Percentiles rank a stretch among this genome's conserved stretches.
These are phyloP conservation scores for Phaedon cochleariae DNA, from an alignment of 2,888 invertebrate species.

Conservation along the genomic window DNA sequence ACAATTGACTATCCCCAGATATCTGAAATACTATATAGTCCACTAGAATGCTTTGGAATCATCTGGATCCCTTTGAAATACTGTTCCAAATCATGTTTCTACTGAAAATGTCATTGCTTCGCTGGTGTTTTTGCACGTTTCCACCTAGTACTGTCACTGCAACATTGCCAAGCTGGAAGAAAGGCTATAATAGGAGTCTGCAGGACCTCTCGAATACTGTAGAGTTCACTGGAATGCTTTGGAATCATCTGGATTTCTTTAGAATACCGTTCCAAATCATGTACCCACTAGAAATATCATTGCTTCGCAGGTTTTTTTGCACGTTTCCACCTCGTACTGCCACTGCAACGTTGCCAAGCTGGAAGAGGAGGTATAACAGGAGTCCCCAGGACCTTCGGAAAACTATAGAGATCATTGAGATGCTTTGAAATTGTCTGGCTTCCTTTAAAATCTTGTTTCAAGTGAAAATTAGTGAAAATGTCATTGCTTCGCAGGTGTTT, in stretches of 20 bases:
- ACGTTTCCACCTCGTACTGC: conserved; percentile 93
- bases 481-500: conserved; percentile 65
- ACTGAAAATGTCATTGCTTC: not conserved
- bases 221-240: too few relatives aligned
- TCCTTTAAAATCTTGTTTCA: too few relatives aligned
- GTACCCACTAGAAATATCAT: too few relatives aligned
- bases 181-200: conserved; percentile 74
- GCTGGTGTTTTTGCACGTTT: conserved; percentile 80
- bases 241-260: too few relatives aligned
- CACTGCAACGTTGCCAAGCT: conserved; percentile 82
- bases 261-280: too few relatives aligned
- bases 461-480: too few relatives aligned
- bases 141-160: conserved; percentile 93
- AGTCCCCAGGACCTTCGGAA: conserved; percentile 62
- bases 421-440: too few relatives aligned
- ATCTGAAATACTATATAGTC: too few relatives aligned
- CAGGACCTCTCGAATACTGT: conserved; percentile 59
- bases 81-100: too few relatives aligned
- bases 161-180: conserved; percentile 82
- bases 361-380: conserved; percentile 83
- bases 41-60: too few relatives aligned
- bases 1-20: conserved; percentile 70
- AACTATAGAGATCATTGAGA: too few relatives aligned
- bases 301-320: conserved; percentile 70
- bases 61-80: too few relatives aligned